Conservation (phyloP, 2,888 invertebrate genomes). For the Penaeus monodon region DNA sequence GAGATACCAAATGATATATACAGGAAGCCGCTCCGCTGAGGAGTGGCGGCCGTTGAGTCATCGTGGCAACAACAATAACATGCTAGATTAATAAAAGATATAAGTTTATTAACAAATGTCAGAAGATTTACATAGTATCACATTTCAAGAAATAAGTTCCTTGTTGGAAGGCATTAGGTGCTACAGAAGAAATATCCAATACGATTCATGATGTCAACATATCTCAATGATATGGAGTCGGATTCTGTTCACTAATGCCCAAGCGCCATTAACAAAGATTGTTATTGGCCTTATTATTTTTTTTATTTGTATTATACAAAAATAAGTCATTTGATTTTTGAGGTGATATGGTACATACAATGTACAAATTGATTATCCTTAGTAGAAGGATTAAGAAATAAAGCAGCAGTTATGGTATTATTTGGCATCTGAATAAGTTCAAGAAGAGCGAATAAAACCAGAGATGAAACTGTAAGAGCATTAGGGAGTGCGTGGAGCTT, state of each 20-base stretch:
- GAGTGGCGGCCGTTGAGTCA: neutral
- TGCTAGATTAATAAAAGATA: slow-evolving; percentile 52
- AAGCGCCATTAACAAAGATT: neutral
- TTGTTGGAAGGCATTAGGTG: slow-evolving; percentile 41
- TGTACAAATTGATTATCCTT: slow-evolving; percentile 57
- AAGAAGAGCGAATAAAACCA: neutral
- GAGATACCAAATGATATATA: neutral
- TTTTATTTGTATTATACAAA: slow-evolving; percentile 52
- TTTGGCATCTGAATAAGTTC: slow-evolving; percentile 46
- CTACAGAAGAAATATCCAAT: slow-evolving; percentile 8
- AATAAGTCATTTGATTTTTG: slow-evolving; percentile 60
- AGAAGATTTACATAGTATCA: slow-evolving; percentile 60
- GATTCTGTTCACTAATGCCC: neutral
- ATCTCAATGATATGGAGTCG: slow-evolving; percentile 5
- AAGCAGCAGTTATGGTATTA: slow-evolving; percentile 26
- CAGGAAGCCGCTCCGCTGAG: neutral
- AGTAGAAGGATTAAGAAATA: slow-evolving; percentile 51
- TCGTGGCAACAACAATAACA: slow-evolving; percentile 25
- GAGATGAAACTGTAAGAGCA: no score
- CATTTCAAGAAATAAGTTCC: slow-evolving; percentile 55
- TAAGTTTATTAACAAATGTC: slow-evolving; percentile 62
- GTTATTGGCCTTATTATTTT: slow-evolving; percentile 2
- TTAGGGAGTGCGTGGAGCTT: no score
- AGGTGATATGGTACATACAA: slow-evolving; percentile 62
- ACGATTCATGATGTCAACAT: slow-evolving; percentile 14